A percentile compares a stretch with the other conserved stretches of the same genome.
These are phyloP conservation scores for Cenopis cana DNA, from an alignment of 2,888 invertebrate species.

Conservation along the genomic window DNA sequence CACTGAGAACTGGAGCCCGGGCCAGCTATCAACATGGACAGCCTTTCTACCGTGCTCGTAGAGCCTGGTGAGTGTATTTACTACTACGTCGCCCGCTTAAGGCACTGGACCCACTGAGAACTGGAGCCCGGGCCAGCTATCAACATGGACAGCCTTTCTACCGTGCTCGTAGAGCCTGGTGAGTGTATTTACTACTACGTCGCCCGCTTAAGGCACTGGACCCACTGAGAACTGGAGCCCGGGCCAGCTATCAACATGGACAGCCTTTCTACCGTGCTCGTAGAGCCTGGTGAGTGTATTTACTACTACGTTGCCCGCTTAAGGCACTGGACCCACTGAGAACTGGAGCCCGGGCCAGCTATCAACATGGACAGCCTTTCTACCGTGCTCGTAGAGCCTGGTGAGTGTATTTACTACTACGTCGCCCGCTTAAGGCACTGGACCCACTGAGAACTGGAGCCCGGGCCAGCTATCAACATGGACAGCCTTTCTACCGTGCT, in stretches of 20 bases:
- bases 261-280: slow-evolving; percentile 94
- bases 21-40: slow-evolving; percentile 98
- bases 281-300: slow-evolving; percentile 89
- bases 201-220: too few species aligned
- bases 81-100: too few species aligned
- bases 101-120: too few species aligned
- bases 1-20: too few species aligned
- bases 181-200: too few species aligned
- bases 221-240: too few species aligned
- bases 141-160: slow-evolving; percentile 97
- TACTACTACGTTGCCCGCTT: too few species aligned
- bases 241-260: slow-evolving; percentile 99
- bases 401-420: slow-evolving; percentile 58
- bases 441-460: too few species aligned
- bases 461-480: slow-evolving; percentile 97
- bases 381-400: slow-evolving; percentile 97
- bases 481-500: slow-evolving; percentile 96
- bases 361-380: slow-evolving; percentile 97
- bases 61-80: slow-evolving; percentile 89
- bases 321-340: too few species aligned
- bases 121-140: slow-evolving; percentile 96
- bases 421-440: too few species aligned
- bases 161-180: slow-evolving; percentile 96
- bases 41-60: slow-evolving; percentile 95
- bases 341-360: slow-evolving; percentile 94